Evolutionary conservation across 1,140 invertebrate species (phyloP), one percentile per base, ranked within the genome.

Genomic region (Drosophila kikkawai): DNA sequence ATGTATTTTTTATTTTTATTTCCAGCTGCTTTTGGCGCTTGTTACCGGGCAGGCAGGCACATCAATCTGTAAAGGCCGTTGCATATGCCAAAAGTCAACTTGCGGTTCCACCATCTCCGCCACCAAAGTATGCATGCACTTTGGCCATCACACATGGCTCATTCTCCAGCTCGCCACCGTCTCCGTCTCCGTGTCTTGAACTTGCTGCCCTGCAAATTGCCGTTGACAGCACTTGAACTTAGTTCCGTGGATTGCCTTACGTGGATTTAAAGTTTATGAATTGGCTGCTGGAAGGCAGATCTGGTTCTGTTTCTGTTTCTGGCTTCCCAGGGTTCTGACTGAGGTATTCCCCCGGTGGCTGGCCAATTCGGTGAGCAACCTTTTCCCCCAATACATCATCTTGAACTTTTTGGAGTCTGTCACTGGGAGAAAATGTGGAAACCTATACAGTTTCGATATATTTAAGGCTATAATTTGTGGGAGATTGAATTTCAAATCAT

Each of bases 31-130:
- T 56, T 66, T 70, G 57, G 42, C 58, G 61, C 68, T 67, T 74
- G 75, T 70, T 70, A 84, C 77, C 56, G 79, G 58, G 64, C 75
- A 69, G 58, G 64, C 75, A 69, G 66, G 70, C 68, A 88, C 80
- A 84, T 84, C 81, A 88, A 85, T 85, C 81, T 80, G 69, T 68
- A 88, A 91, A 88, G 85, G 85, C 86, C 85, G 86, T 79, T 82
- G 81, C 70, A 88, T 91, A 88, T 88, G 85, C 82, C 86, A 88
- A 88, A 81, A 82, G 85, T 88, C 85, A 88, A 80, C 37, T 32
- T 39, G 69, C 26, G 68, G 66, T 47, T 57, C 51, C 65, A 57
- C 65, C 65, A 56, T 69, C 68, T 57, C 65, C 41, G 13, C 37
- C 45, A 44, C 15, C 19, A 32, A 7, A 7, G 22, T n/a, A 48